Base-by-base conservation (phyloP, 1,140 invertebrate genomes). In the Arctopsyche grandis region DNA sequence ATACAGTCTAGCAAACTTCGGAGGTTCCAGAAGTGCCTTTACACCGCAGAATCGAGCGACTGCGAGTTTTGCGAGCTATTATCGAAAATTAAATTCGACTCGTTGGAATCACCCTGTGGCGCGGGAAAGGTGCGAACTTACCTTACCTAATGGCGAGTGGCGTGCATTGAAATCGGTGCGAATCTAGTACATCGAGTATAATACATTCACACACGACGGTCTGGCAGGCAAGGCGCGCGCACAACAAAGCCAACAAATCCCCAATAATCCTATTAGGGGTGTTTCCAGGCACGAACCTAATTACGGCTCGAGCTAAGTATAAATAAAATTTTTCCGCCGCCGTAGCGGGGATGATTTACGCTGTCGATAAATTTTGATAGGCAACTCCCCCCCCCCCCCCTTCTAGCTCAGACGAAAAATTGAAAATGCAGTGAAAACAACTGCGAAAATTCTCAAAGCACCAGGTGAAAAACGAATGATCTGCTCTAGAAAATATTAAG, bases 251-350 rank as follows among this genome's bases (percentile, higher is more conserved):
- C 63, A 66, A 66, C 63, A 66, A 66, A 66, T 66, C 63, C 63
- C 24, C 63, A 66, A 66, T 66, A 66, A 66, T 66, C 63, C 63
- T 66, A 66, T 66, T 66, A 66, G 63, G 63, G 63, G 10, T 22
- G 63, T 66, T 66, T 66, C 63, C 21, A 24, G 24, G 63, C 63
- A 66, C 63, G 63, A 66, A 66, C 63, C 63, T 66, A 66, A 66
- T 66, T 66, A 66, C 21, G 63, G 24, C 9, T 12, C 48, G 48
- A 22, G n/a, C 24, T 24, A 22, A 66, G n/a, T 29, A 66, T 66
- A 66, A 66, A 66, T 66, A 66, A 66, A 66, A 66, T 66, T 66
- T 66, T 66, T n/a, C n/a, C n/a, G n/a, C 63, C 48, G 12, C 48
- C 1, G 29, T 22, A 3, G 12, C 48, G 48, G 1, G 12, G 63